Evolutionary conservation across 2,888 invertebrate species (phyloP).

Genomic region (Gortyna flavago): DNA sequence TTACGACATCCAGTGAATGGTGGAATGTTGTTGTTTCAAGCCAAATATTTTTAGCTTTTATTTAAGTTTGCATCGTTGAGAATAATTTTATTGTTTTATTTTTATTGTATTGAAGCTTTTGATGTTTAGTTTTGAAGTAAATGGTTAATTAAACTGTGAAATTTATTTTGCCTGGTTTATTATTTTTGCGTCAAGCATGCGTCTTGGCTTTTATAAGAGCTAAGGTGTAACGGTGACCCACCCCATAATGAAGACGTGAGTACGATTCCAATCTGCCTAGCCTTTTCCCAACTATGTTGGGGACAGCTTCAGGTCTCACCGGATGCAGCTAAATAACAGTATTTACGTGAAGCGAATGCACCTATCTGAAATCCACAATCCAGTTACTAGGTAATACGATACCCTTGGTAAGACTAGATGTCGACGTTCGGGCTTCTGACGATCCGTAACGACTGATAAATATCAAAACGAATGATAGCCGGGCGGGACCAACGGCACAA

Average conservation of each 20-base stretch:
- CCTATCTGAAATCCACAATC: no score
- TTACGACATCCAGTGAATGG: slow-evolving; percentile 23
- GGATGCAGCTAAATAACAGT: no score
- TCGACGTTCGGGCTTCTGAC: no score
- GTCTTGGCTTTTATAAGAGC: neutral
- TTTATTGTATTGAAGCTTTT: slow-evolving; percentile 53
- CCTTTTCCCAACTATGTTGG: no score
- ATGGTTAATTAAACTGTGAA: slow-evolving; percentile 26
- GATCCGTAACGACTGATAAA: no score
- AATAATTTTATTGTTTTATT: slow-evolving; percentile 42
- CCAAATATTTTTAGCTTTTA: slow-evolving; percentile 55
- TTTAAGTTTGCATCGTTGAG: slow-evolving; percentile 38
- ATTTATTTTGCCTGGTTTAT: slow-evolving; percentile 27
- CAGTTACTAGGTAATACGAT: no score
- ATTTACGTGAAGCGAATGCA: no score
- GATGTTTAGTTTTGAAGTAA: slow-evolving; percentile 45
- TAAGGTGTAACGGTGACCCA: neutral
- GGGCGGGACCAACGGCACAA: no score
- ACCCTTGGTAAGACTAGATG: no score
- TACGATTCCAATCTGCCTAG: neutral
- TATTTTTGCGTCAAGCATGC: neutral
- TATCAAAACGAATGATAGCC: no score
- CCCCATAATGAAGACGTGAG: neutral
- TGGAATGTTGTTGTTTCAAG: slow-evolving; percentile 41
- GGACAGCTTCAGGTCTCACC: no score